Evolutionary conservation across 2,797 vertebrate genomes (phyloP), one percentile per base, ranked within the genome.

Genomic region (Mionectes olivaceus): DNA sequence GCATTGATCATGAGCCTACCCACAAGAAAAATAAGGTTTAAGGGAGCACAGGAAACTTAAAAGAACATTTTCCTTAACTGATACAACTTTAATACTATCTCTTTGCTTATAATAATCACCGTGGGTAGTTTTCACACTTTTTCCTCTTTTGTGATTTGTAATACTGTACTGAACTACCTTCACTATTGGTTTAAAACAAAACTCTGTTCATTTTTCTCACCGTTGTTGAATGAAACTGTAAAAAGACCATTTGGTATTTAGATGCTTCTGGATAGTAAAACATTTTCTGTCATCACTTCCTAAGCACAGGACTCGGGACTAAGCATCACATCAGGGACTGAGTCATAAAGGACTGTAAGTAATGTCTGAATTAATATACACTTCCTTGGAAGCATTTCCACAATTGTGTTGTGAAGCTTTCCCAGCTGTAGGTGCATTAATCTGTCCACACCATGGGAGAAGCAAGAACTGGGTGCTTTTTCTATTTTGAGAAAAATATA

Each of bases 181-280:
- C 15, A 21, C 6, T 64, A 23, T 33, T 77, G 49, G 59, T 84
- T 86, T 69, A 47, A 90, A 69, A 50, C 33, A 93, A 86, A 87
- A 55, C 28, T 61, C 64, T 4, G 16, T 75, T 78, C 10, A 39
- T 56, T 53, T 85, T 80, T 91, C 77, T 93, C 78, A 67, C 32
- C 55, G 50, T 56, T 89, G 47, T 68, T 71, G 79, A 91, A 91
- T 63, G 13, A 61, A 87, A 47, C 50, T 75, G n/a, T 75, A 80
- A 83, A 85, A 93, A 75, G 70, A 80, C 56, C 3, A 12, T 83
- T 89, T 95, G 41, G 57, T 85, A 52, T 95, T 92, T 83, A 53
- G 46, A 86, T 92, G 39, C 61, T 85, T 93, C 47, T 92, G 81
- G 79, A 74, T 90, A 33, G 28, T 61, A 46, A 85, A 80, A 61